A percentile compares a stretch with the other conserved stretches of the same genome.
phyloP scores from a whole-genome alignment of 2,888 invertebrate genomes.

The Nomada ferruginata region DNA sequence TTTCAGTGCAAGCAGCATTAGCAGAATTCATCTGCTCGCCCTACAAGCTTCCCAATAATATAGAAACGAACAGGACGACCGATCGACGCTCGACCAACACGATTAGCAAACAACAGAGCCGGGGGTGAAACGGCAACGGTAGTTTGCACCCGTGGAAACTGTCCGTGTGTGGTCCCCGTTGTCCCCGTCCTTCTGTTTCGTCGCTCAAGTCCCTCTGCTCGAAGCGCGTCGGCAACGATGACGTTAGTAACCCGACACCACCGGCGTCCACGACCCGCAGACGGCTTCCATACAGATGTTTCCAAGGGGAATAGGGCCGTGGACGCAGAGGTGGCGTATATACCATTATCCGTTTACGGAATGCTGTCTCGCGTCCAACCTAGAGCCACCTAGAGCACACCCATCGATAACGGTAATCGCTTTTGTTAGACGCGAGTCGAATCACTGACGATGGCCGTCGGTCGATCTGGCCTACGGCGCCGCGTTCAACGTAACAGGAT shows the following conservation, averaged over 20 bases:
- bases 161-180: constrained; percentile 68
- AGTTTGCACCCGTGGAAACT: constrained; percentile 64
- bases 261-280: constrained; percentile 77
- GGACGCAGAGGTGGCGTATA: constrained; percentile 61
- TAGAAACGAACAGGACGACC: too few species aligned
- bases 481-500: constrained; percentile 20
- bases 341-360: constrained; percentile 72
- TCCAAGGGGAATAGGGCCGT: constrained; percentile 75
- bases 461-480: background rate
- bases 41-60: too few species aligned
- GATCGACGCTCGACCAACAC: background rate
- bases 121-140: constrained; percentile 46
- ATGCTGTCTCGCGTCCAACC: constrained; percentile 45
- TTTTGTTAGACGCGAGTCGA: constrained; percentile 61
- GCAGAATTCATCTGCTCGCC: too few species aligned
- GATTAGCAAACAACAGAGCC: background rate
- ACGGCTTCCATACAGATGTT: constrained; percentile 80
- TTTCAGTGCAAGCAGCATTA: too few species aligned
- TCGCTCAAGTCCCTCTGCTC: constrained; percentile 53
- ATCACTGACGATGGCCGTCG: constrained; percentile 35
- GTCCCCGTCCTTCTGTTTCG: constrained; percentile 68
- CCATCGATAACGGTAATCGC: constrained; percentile 69
- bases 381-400: constrained; percentile 2
- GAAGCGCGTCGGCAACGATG: constrained; percentile 78
- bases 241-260: constrained; percentile 81